Evolutionary conservation across 1,140 invertebrate genomes (phyloP).

Genomic region (Meloidogyne hapla): DNA sequence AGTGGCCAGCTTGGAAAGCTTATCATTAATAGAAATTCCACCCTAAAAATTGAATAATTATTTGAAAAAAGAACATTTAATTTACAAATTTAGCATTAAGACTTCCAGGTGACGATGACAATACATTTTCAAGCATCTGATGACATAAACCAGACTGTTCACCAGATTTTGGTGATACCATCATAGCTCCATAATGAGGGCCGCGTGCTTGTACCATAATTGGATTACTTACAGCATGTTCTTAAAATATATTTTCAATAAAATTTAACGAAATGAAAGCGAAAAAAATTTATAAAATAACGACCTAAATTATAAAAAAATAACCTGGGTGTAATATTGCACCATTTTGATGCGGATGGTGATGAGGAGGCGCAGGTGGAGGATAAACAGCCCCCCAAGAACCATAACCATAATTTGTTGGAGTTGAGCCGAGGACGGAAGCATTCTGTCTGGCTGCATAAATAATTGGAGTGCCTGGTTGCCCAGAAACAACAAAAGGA

Average conservation of each 20-base stretch:
- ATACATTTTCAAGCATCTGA: constrained; percentile 58
- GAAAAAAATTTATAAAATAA: too few relatives aligned
- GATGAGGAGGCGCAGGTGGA: constrained; percentile 21
- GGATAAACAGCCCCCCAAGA: constrained; percentile 56
- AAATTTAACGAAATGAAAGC: too few relatives aligned
- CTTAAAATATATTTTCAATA: constrained; percentile 40
- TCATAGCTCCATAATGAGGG: constrained; percentile 24
- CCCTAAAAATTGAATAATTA: constrained; percentile 25
- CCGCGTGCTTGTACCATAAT: constrained; percentile 47
- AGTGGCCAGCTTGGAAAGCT: background rate
- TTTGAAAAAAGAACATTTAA: constrained; percentile 10
- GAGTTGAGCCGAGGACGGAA: constrained; percentile 51
- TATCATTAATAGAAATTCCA: constrained; percentile 17
- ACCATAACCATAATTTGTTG: constrained; percentile 55
- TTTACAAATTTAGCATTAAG: constrained; percentile 49
- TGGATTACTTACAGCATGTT: constrained; percentile 58
- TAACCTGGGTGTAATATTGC: background rate
- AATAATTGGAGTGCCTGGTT: constrained; percentile 40
- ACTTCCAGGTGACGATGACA: constrained; percentile 52
- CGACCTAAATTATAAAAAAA: too few relatives aligned
- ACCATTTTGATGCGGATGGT: background rate
- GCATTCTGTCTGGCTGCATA: constrained; percentile 37
- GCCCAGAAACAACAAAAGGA: constrained; percentile 43
- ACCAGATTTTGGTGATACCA: constrained; percentile 48
- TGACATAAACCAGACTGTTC: constrained; percentile 49